These are phyloP conservation scores for Drosophila eohydei DNA, from an alignment of 2,888 invertebrate genomes.

Conservation along the genomic window DNA sequence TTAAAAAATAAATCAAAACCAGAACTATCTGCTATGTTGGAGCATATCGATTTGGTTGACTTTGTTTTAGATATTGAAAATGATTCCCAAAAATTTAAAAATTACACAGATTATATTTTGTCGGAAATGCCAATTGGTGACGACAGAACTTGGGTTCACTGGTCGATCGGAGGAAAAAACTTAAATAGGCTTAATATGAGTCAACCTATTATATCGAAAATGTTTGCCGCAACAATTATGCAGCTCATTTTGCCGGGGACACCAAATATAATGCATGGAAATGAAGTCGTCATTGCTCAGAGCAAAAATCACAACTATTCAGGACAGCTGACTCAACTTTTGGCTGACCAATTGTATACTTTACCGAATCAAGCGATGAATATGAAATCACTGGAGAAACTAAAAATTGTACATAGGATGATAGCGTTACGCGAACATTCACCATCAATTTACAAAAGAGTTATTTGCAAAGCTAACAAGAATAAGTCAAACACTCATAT, in stretches of 20 bases:
- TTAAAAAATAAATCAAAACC: slow-evolving; percentile 85
- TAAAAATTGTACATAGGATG: slow-evolving; percentile 87
- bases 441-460: slow-evolving; percentile 90
- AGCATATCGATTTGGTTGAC: slow-evolving; percentile 90
- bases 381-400: slow-evolving; percentile 88
- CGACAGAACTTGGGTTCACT: slow-evolving; percentile 91
- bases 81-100: slow-evolving; percentile 87
- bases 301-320: slow-evolving; percentile 87
- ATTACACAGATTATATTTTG: slow-evolving; percentile 87
- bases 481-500: slow-evolving; percentile 89
- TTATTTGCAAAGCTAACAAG: slow-evolving; percentile 88
- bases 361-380: slow-evolving; percentile 85
- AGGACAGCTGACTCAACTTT: slow-evolving; percentile 89
- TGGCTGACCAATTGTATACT: slow-evolving; percentile 85
- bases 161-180: slow-evolving; percentile 90
- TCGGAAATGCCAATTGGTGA: slow-evolving; percentile 87
- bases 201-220: slow-evolving; percentile 85
- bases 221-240: slow-evolving; percentile 89
- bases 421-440: slow-evolving; percentile 87
- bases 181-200: neutral
- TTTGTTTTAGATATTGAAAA: slow-evolving; percentile 87
- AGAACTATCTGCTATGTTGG: slow-evolving; percentile 87
- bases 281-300: slow-evolving; percentile 91
- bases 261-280: slow-evolving; percentile 95
- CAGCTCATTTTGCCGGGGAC: slow-evolving; percentile 94